Conservation (phyloP, 2,888 invertebrate species). For the Gonocerus acuteangulatus region DNA sequence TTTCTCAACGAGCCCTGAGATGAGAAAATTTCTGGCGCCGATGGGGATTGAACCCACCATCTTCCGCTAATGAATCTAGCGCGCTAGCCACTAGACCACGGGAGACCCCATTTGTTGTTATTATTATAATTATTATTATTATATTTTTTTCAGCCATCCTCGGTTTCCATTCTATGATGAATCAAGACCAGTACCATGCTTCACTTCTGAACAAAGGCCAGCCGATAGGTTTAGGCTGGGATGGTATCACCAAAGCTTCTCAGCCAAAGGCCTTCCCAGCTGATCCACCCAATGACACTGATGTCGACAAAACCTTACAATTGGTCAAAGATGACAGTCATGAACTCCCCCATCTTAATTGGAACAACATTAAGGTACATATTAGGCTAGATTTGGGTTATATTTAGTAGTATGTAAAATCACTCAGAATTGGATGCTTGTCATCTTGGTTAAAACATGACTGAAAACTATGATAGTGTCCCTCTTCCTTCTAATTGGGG, state of each 20-base stretch:
- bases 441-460: too few species aligned
- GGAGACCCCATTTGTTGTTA: too few species aligned
- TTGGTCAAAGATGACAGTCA: conserved; percentile 83
- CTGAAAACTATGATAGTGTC: too few species aligned
- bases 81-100: too few species aligned
- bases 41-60: too few species aligned
- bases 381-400: too few species aligned
- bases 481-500: too few species aligned
- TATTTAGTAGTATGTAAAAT: conserved; percentile 8
- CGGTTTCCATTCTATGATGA: conserved; percentile 99
- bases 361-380: conserved; percentile 96
- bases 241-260: conserved; percentile 89
- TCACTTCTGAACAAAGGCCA: conserved; percentile 88
- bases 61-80: too few species aligned
- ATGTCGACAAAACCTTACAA: conserved; percentile 86
- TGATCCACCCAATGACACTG: conserved; percentile 94
- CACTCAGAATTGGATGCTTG: too few species aligned
- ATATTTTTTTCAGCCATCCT: conserved; percentile 84
- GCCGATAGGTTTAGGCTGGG: conserved; percentile 84
- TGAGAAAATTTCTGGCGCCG: too few species aligned
- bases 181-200: conserved; percentile 98
- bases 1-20: too few species aligned
- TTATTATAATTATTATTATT: too few species aligned
- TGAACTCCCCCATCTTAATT: conserved; percentile 84
- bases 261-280: conserved; percentile 83